Conservation (phyloP, 2,113 vertebrate genomes). For the Semnopithecus entellus region DNA sequence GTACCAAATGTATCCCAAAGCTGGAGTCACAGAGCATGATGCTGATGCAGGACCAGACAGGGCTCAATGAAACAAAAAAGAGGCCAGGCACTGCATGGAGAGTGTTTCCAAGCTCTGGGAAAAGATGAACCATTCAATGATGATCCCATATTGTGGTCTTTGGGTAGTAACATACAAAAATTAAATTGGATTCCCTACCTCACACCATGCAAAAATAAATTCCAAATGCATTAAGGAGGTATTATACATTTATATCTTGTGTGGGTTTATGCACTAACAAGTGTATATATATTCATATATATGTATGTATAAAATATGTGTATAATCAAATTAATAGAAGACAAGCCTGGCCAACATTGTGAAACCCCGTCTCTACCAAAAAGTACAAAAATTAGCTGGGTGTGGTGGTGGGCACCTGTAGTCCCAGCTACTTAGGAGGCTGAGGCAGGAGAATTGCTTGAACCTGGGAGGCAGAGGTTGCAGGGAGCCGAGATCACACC, state of each 20-base stretch:
- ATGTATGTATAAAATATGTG: not conserved
- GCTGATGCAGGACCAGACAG: fast-evolving
- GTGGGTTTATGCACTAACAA: not conserved
- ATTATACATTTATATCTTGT: not conserved
- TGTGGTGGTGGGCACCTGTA: no score
- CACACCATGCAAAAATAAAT: not conserved
- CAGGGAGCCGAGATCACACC: no score
- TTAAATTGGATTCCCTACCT: not conserved
- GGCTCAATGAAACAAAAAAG: not conserved
- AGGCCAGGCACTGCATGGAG: not conserved
- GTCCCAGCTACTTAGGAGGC: no score
- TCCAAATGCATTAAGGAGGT: not conserved
- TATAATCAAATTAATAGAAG: not conserved
- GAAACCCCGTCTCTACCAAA: no score
- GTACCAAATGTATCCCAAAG: not conserved
- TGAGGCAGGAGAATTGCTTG: no score
- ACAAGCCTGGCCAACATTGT: no score
- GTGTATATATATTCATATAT: not conserved
- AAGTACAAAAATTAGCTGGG: no score
- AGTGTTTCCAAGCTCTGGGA: not conserved
- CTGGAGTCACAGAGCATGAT: not conserved
- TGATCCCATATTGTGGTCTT: not conserved
- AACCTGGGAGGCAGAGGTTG: no score
- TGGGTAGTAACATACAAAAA: not conserved
- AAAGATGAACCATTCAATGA: not conserved